Base-by-base conservation (phyloP, 2,113 vertebrate genomes). In the Crotalus tigris region DNA sequence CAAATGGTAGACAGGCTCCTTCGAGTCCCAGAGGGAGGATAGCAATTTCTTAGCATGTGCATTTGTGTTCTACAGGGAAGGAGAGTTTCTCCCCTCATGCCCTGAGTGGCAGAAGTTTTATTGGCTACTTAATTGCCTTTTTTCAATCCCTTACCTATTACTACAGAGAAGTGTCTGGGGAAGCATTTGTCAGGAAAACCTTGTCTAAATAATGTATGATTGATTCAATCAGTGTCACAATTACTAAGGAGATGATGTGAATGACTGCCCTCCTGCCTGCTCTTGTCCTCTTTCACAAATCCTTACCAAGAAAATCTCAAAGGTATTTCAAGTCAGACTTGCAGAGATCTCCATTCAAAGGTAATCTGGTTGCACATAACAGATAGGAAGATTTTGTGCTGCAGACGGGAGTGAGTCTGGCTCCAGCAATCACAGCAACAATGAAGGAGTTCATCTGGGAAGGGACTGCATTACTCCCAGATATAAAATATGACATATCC, bases 121-220 rank as follows among this genome's bases (percentile, higher is more conserved):
- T 51, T 69, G 2, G 87, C 92, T 90, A 94, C 75, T 94, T 92
- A 92, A 94, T 92, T 94, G 93, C 91, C 87, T 92, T 92, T 93
- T 91, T 91, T 33, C 90, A 95, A 92, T 91, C 89, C 57, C 93
- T 95, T 89, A 87, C 90, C 93, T 90, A 91, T 87, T 91, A 23
- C 89, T 93, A 94, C 91, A 93, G 93, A 89, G 90, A 23, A 89
- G 17, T 29, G 58, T 90, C 93, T 69, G 49, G 93, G 93, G 93
- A 94, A 87, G 81, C 75, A 33, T 75, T 94, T 95, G 90, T 58
- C 88, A 88, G 92, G 61, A 94, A 92, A 94, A 12, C 21, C 85
- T 95, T 44, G 21, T 49, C 46, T 39, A 91, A 96, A 90, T 26
- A 95, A 69, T n/a, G 92, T 92, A 89, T 0, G 0, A 93, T 29